Conservation (phyloP, 2,113 vertebrate genomes). For the Aythya baeri region DNA sequence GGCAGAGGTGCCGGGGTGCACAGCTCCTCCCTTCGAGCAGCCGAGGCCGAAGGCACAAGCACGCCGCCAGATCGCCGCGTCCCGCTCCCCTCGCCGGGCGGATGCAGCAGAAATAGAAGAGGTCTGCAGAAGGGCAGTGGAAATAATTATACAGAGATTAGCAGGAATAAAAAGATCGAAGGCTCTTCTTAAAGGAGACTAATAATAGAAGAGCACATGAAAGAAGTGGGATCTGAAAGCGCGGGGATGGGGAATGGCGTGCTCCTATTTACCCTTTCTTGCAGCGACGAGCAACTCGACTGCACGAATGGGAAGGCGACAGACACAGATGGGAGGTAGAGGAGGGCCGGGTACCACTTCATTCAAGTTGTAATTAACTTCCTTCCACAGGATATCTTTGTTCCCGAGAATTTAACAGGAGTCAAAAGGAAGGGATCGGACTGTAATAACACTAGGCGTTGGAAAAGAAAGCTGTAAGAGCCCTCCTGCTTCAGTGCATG, state of each 20-base stretch:
- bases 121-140: conserved; percentile 45
- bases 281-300: not conserved
- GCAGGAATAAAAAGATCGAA: conserved; percentile 6
- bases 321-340: not conserved
- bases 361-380: conserved; percentile 17
- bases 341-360: not conserved
- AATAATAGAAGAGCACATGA: conserved; percentile 56
- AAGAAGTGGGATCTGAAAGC: conserved; percentile 33
- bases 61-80: rapidly evolving
- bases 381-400: not conserved
- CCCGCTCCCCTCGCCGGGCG: not conserved
- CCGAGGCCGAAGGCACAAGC: not conserved
- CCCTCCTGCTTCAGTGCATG: not conserved
- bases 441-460: not conserved
- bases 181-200: conserved; percentile 17
- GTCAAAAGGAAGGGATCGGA: not conserved
- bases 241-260: not conserved
- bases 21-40: not conserved
- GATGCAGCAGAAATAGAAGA: conserved; percentile 47
- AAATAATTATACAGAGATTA: conserved; percentile 52
- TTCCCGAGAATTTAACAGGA: not conserved
- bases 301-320: not conserved
- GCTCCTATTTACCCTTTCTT: conserved; percentile 21
- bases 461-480: not conserved
- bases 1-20: too few species aligned